These are phyloP conservation scores for Procambarus virginalis DNA, from an alignment of 1,140 invertebrate species.

Conservation along the genomic window DNA sequence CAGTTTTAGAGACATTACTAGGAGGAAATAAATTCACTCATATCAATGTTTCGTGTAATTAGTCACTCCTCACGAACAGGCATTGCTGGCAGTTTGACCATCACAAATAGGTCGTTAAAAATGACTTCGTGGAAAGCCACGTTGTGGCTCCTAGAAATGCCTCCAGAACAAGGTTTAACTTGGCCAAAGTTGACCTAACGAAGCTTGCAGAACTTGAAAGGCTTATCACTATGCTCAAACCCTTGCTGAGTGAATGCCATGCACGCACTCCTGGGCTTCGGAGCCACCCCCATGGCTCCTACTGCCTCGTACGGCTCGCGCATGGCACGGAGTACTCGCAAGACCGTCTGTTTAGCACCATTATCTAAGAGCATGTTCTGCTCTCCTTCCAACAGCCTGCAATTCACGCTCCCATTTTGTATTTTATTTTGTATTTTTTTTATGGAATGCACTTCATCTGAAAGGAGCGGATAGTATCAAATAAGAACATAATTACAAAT, in stretches of 20 bases:
- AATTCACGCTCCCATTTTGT: not conserved
- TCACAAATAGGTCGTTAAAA: slow-evolving; percentile 11
- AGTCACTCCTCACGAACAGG: slow-evolving; percentile 41
- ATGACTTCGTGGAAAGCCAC: not conserved
- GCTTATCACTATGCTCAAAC: slow-evolving; percentile 2
- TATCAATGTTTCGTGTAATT: slow-evolving; percentile 8
- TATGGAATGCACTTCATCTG: slow-evolving; percentile 26
- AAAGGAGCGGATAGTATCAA: slow-evolving; percentile 32
- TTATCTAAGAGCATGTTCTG: not conserved
- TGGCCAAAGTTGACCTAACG: slow-evolving; percentile 2
- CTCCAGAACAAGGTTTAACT: slow-evolving; percentile 1
- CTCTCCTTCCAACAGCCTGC: not conserved
- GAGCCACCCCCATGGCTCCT: slow-evolving; percentile 52
- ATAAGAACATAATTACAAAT: slow-evolving; percentile 11
- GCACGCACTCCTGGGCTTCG: slow-evolving; percentile 27
- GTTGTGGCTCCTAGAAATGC: slow-evolving; percentile 15
- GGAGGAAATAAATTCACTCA: not conserved
- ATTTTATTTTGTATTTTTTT: slow-evolving; percentile 8
- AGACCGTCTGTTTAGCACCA: slow-evolving; percentile 41
- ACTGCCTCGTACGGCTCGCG: slow-evolving; percentile 19
- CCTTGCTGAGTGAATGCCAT: not conserved
- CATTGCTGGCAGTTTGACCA: slow-evolving; percentile 40
- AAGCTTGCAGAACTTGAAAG: slow-evolving; percentile 21
- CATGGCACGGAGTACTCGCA: slow-evolving; percentile 20
- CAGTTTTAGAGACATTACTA: slow-evolving; percentile 22